These are phyloP conservation scores for Cephus nigrinus DNA, from an alignment of 2,888 invertebrate genomes.

Conservation along the genomic window DNA sequence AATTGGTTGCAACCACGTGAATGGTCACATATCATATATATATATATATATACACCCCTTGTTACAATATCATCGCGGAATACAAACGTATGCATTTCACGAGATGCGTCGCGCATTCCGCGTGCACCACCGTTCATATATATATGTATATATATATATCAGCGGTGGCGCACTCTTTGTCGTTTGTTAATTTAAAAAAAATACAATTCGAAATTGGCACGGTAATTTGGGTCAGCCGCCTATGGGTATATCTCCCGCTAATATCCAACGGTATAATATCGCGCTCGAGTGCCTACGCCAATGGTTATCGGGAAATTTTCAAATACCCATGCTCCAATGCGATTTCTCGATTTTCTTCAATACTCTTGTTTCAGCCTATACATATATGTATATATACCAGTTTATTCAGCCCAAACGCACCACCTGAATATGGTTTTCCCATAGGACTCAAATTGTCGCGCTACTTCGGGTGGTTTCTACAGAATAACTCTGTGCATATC, in stretches of 20 bases:
- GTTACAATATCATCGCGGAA: not conserved
- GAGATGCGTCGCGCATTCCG: not conserved
- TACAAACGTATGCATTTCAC: constrained; percentile 2
- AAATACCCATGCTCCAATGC: not conserved
- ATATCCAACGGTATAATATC: not conserved
- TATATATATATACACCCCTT: not conserved
- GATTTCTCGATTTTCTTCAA: not conserved
- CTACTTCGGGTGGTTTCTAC: too few species aligned
- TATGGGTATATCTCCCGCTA: not conserved
- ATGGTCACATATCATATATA: not conserved
- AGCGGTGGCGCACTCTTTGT: not conserved
- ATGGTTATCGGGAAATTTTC: not conserved
- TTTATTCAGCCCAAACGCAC: too few species aligned
- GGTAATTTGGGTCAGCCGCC: not conserved
- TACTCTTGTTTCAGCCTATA: not conserved
- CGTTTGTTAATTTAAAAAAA: not conserved
- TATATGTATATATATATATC: not conserved
- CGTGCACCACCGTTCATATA: not conserved
- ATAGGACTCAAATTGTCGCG: too few species aligned
- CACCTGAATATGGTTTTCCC: too few species aligned
- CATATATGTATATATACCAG: not conserved
- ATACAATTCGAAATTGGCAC: not conserved
- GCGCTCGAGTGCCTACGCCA: not conserved
- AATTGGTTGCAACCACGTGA: constrained; percentile 41
- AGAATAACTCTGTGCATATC: too few species aligned